Evolutionary conservation across 2,113 vertebrate species (phyloP), one percentile per base, ranked within the genome.

Genomic region (Uropsilus gracilis): DNA sequence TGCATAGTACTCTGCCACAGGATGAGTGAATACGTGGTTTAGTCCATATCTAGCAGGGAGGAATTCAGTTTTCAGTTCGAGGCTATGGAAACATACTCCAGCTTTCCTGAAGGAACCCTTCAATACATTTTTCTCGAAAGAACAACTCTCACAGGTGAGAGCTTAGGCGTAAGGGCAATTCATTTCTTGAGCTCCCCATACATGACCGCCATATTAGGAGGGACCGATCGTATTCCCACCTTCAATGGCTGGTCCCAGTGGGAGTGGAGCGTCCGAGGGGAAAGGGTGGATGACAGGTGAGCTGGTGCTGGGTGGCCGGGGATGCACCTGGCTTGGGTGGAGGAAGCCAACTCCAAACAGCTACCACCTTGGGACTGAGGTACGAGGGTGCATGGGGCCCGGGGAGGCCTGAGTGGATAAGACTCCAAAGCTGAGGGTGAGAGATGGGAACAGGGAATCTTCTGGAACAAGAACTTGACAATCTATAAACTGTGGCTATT

Each of bases 251-350:
- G 50, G 22, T 34, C 1, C 1, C 2, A 0, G 10, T 3, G 30
- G 26, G 4, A 3, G 20, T n/a, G 28, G 12, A 44, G 30, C 0
- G 3, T 17, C 92, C 16, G 28, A 63, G 46, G 61, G 3, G 11
- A 64, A 72, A 42, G 28, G 16, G 50, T 20, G 59, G 72, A 32
- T 46, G 39, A 12, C n/a, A 13, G 26, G 13, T 1, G 3, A 4
- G 30, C 22, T 0, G 4, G 24, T 3, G 6, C 26, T 3, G 0
- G 0, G 84, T n/a, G 48, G 28, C 64, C 7, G 1, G 55, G 26
- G n/a, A 34, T 69, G 37, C 17, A 2, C 30, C 17, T 63, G 11
- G 37, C 13, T 86, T 69, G 50, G 50, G 66, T 16, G 39, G 17
- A 24, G 10, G 9, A 24, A 64, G 28, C 66, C 12, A 30, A 18